These are phyloP conservation scores for Holothuria glaberrima DNA, from an alignment of 35 echinoderm and acorn worm genomes.

Conservation along the genomic window DNA sequence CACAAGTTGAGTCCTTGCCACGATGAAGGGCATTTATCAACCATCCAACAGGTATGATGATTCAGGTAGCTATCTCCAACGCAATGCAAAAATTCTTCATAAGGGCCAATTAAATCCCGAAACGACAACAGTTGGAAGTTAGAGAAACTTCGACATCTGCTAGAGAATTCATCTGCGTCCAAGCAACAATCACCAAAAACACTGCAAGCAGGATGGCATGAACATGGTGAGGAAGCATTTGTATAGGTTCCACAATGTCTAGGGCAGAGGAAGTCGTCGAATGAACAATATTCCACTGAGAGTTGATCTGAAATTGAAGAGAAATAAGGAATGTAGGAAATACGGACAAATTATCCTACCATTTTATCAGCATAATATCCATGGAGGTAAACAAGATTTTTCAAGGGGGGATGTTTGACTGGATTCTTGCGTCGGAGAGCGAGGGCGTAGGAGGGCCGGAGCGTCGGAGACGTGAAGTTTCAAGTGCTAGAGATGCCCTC, in stretches of 20 bases:
- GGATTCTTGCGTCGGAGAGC: too few species aligned
- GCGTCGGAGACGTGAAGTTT: too few species aligned
- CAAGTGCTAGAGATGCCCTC: too few species aligned
- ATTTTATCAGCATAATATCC: too few species aligned
- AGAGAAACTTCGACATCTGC: not conserved
- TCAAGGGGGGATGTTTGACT: too few species aligned
- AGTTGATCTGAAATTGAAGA: not conserved
- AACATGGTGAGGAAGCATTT: not conserved
- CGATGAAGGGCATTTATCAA: conserved; percentile 2
- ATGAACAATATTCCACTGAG: not conserved
- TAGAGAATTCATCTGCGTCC: not conserved
- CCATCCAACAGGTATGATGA: not conserved
- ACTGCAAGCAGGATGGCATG: not conserved
- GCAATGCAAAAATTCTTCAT: not conserved
- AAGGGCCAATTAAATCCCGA: not conserved
- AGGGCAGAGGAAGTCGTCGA: not conserved
- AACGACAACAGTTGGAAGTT: not conserved
- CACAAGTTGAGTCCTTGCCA: conserved; percentile 6
- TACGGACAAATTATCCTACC: too few species aligned
- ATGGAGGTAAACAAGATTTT: too few species aligned
- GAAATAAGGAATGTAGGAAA: not conserved
- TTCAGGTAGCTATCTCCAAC: not conserved
- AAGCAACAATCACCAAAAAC: conserved; percentile 9
- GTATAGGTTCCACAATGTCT: not conserved
- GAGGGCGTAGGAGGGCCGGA: too few species aligned